Evolutionary conservation across 1,140 invertebrate species (phyloP).

Genomic region (Panulirus ornatus): DNA sequence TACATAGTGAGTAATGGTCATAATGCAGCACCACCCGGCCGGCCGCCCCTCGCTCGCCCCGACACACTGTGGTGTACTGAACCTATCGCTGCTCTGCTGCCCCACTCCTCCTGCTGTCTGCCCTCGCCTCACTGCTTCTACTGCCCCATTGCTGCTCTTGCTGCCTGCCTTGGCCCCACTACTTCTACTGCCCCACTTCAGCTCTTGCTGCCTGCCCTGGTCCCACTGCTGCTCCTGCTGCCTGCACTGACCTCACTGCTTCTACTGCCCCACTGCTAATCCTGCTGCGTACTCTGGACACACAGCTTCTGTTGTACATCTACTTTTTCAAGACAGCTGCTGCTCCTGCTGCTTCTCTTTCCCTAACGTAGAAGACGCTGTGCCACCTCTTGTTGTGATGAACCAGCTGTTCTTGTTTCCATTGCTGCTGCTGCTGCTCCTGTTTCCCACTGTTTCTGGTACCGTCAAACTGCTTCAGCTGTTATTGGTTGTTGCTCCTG

Average conservation of each 20-base stretch:
- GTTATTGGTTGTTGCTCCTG: too few relatives aligned
- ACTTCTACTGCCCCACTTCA: not conserved
- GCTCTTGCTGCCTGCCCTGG: not conserved
- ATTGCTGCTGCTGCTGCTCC: too few relatives aligned
- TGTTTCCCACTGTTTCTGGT: too few relatives aligned
- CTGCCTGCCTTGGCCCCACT: not conserved
- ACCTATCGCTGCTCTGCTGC: not conserved
- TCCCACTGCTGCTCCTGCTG: not conserved
- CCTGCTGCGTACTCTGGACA: not conserved
- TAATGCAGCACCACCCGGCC: constrained; percentile 53
- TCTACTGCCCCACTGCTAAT: not conserved
- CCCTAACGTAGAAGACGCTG: too few relatives aligned
- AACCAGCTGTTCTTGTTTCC: too few relatives aligned
- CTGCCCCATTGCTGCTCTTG: not conserved
- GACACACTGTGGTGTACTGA: constrained; percentile 54
- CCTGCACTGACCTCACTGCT: too few relatives aligned
- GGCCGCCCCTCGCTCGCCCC: constrained; percentile 5
- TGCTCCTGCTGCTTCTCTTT: too few relatives aligned
- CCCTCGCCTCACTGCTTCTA: not conserved
- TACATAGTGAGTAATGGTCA: constrained; percentile 59
- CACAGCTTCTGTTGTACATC: too few relatives aligned
- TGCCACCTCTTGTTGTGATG: too few relatives aligned
- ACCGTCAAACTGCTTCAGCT: too few relatives aligned
- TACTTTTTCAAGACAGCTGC: too few relatives aligned
- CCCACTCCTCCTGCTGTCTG: constrained; percentile 11